A percentile compares a stretch with the other conserved stretches of the same genome.
These are phyloP conservation scores for Plutella xylostella DNA, from an alignment of 2,888 invertebrate species.

Conservation along the genomic window DNA sequence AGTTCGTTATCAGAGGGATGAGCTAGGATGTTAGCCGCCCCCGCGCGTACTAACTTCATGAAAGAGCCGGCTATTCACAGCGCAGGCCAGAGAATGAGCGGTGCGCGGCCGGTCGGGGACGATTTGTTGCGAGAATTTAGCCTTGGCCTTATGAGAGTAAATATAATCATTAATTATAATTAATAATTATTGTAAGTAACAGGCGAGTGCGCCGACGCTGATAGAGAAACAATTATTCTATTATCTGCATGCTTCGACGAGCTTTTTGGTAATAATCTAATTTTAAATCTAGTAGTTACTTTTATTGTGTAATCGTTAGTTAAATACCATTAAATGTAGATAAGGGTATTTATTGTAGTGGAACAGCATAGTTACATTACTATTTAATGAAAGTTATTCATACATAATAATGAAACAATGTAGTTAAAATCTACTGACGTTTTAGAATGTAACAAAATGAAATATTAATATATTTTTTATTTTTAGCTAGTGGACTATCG, in stretches of 20 bases:
- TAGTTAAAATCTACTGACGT: slow-evolving; percentile 50
- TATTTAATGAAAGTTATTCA: slow-evolving; percentile 57
- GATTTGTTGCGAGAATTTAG: slow-evolving; percentile 70
- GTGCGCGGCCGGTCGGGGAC: neutral
- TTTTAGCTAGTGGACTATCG: slow-evolving; percentile 68
- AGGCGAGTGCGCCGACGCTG: slow-evolving; percentile 53
- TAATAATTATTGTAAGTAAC: slow-evolving; percentile 44
- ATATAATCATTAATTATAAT: slow-evolving; percentile 58
- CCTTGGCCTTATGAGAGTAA: slow-evolving; percentile 70
- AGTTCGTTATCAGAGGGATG: no score
- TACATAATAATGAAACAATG: slow-evolving; percentile 63
- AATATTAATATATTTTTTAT: slow-evolving; percentile 69
- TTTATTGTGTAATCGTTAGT: slow-evolving; percentile 66
- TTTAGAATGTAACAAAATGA: slow-evolving; percentile 55
- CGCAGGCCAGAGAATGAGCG: no score
- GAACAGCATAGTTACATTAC: slow-evolving; percentile 63
- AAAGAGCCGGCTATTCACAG: neutral
- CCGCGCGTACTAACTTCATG: neutral
- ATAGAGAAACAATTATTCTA: slow-evolving; percentile 62
- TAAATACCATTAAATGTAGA: slow-evolving; percentile 54
- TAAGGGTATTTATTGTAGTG: slow-evolving; percentile 69
- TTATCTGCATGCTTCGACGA: slow-evolving; percentile 70
- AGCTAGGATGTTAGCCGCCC: no score
- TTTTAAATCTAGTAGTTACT: slow-evolving; percentile 65
- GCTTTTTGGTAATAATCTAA: slow-evolving; percentile 70